A percentile compares a stretch with the other conserved stretches of the same genome.
These are phyloP conservation scores for Caenorhabditis panamensis DNA, from an alignment of 2,888 invertebrate species.

Conservation along the genomic window DNA sequence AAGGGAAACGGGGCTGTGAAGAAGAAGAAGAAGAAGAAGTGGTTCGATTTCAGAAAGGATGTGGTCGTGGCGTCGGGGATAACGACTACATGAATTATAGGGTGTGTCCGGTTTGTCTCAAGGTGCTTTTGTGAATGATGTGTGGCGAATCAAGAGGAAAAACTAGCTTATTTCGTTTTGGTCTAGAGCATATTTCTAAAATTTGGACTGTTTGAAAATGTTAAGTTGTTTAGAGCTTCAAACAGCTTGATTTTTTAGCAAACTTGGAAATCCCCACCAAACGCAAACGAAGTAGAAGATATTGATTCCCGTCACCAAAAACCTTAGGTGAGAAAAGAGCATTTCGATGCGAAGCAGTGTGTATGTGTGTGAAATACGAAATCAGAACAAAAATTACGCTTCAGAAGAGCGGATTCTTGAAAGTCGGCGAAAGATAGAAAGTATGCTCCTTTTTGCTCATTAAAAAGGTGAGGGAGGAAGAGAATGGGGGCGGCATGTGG, in stretches of 20 bases:
- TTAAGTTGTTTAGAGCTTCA: too few species aligned
- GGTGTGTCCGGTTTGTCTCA: background rate
- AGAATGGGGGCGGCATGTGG: background rate
- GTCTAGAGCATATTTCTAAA: too few species aligned
- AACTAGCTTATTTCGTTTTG: too few species aligned
- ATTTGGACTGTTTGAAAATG: too few species aligned
- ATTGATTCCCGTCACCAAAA: too few species aligned
- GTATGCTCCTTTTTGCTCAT: background rate
- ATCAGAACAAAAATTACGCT: conserved; percentile 4
- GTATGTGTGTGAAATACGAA: background rate
- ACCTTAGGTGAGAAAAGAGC: too few species aligned
- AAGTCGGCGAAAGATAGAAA: background rate
- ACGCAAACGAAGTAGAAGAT: too few species aligned
- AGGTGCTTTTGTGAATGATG: conserved; percentile 5
- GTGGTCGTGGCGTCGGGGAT: background rate
- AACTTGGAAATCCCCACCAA: too few species aligned
- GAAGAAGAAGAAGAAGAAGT: conserved; percentile 1
- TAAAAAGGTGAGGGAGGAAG: conserved; percentile 7
- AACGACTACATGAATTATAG: conserved; percentile 1
- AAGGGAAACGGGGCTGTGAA: background rate
- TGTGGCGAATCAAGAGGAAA: background rate
- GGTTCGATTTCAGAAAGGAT: background rate
- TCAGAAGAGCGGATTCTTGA: conserved; percentile 2
- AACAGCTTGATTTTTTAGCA: too few species aligned
- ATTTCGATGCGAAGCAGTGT: background rate